Conservation (phyloP, 2,113 vertebrate genomes). For the Hemiscyllium ocellatum region DNA sequence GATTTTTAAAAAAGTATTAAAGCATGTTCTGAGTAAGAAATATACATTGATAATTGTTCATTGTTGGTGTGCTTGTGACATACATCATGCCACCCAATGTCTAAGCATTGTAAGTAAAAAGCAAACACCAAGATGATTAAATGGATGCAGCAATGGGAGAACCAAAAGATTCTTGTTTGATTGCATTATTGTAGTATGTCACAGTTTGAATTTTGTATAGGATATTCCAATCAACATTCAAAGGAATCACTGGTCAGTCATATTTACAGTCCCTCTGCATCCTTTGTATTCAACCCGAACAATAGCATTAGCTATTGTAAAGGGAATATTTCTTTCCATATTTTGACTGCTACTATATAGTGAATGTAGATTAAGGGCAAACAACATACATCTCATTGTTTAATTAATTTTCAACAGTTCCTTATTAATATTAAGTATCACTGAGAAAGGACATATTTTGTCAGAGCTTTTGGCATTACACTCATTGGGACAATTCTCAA, state of each 20-base stretch:
- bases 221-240: no score
- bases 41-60: not conserved
- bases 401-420: not conserved
- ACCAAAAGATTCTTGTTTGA: not conserved
- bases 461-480: no score
- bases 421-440: not conserved
- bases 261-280: not conserved
- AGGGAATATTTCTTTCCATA: no score
- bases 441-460: no score
- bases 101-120: not conserved
- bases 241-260: no score
- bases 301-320: not conserved
- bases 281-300: not conserved
- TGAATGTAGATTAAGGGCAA: not conserved
- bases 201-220: not conserved
- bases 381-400: not conserved
- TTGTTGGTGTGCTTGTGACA: not conserved
- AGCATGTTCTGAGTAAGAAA: not conserved
- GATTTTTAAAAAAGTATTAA: not conserved
- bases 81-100: not conserved
- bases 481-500: no score
- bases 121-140: not conserved
- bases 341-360: not conserved
- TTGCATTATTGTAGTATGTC: not conserved
- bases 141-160: not conserved